Evolutionary conservation across 2,797 vertebrate species (phyloP), one percentile per base, ranked within the genome.

Genomic region (Crypturellus tataupa): DNA sequence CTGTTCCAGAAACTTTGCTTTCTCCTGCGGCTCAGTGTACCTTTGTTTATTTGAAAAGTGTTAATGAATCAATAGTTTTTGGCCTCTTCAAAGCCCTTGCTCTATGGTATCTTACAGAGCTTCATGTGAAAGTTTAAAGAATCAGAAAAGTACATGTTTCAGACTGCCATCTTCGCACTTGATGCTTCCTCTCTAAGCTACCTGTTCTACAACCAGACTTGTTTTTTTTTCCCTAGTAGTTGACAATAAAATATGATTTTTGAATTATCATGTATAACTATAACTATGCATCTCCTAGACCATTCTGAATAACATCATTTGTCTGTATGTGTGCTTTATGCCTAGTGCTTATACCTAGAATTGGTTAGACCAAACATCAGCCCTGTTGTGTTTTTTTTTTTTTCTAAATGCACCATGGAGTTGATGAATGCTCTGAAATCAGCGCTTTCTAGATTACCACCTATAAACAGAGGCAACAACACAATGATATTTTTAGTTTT

Each of bases 21-120:
- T 83, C 33, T 95, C 80, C 73, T 65, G 70, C 53, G 80, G 88
- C 44, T 0, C 79, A 44, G 42, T 40, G 47, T 39, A 70, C 56
- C 62, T 85, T 86, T 69, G 33, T 80, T 93, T 84, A 81, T 86
- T 17, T 65, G 59, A 88, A 58, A 88, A 91, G 73, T 75, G 77
- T 91, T 95, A 90, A 84, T 65, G 69, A 27, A 69, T 44, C 17
- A 80, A 37, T 25, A 68, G 40, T 35, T 85, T 93, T 87, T 87
- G 83, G 31, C 55, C 58, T 7, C 24, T 83, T 33, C 35, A 78
- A 83, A 91, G 18, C 42, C 31, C 20, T 70, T 56, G 29, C 6
- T 77, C 78, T 80, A 47, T 23, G 58, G 9, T 27, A 58, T 68
- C 14, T 68, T 59, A 37, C 35, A 39, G 37, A 39, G 37, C 37